Percentiles rank a stretch among this genome's conserved stretches.
These are phyloP conservation scores for Phortica magna DNA, from an alignment of 2,888 invertebrate genomes.

Conservation along the genomic window DNA sequence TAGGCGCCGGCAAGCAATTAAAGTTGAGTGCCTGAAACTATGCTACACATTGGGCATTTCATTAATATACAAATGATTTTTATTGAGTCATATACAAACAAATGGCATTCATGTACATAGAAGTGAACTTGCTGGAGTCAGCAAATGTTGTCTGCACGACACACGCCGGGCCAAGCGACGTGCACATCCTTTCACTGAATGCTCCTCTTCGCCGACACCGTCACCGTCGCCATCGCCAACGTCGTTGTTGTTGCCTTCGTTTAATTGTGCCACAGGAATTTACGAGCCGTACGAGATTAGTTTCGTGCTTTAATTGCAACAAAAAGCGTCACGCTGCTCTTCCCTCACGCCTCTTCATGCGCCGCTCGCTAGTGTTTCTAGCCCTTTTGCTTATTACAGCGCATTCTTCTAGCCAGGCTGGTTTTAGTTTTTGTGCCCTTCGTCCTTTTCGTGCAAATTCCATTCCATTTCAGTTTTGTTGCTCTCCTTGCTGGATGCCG, in stretches of 20 bases:
- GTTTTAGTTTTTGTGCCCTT: neutral
- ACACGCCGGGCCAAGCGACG: neutral
- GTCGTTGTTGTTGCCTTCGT: neutral
- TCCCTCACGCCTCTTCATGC: neutral
- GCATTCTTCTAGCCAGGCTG: neutral
- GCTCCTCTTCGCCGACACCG: neutral
- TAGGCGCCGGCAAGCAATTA: conserved; percentile 19
- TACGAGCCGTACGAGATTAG: conserved; percentile 70
- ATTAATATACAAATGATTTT: conserved; percentile 66
- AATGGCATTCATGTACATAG: neutral
- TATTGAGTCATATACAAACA: conserved; percentile 18
- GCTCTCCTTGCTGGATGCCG: neutral
- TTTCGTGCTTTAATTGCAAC: conserved; percentile 67
- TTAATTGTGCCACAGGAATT: conserved; percentile 52
- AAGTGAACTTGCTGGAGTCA: conserved; percentile 19
- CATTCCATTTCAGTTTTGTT: neutral
- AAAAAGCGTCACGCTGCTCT: conserved; percentile 51
- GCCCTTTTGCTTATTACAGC: neutral
- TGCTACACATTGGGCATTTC: conserved; percentile 60
- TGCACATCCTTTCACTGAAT: neutral
- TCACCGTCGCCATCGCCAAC: too few relatives aligned
- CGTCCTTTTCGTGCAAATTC: neutral
- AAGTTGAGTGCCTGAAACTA: conserved; percentile 22
- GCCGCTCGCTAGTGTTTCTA: neutral
- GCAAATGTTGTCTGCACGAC: neutral